Evolutionary conservation across 2,797 vertebrate species (phyloP).

Genomic region (Falco cherrug): DNA sequence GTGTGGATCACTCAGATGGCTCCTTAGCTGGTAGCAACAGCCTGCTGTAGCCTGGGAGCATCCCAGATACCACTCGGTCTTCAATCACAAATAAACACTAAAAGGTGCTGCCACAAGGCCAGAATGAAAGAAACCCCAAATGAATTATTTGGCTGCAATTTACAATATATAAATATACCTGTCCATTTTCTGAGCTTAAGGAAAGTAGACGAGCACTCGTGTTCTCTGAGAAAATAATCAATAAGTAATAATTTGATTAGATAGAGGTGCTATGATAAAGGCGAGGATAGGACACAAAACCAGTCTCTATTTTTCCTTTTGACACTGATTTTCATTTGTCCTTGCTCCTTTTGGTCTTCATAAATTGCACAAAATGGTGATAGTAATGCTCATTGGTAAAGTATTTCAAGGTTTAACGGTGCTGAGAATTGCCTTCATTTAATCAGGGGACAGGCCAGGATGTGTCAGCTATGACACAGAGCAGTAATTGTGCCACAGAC

Average conservation of each 20-base stretch:
- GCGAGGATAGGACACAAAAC: background rate
- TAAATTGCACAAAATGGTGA: background rate
- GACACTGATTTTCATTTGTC: background rate
- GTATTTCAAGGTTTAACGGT: background rate
- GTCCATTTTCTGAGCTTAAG: background rate
- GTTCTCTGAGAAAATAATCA: background rate
- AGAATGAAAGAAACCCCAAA: background rate
- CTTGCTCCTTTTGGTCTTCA: conserved; percentile 28
- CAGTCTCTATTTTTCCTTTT: background rate
- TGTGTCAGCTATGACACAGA: background rate
- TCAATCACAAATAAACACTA: background rate
- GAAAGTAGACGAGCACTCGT: background rate
- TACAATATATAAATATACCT: background rate
- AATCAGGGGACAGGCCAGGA: background rate
- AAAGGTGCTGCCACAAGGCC: background rate
- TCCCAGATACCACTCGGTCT: background rate
- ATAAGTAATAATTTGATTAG: background rate
- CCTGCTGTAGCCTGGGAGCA: background rate
- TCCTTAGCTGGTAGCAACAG: background rate
- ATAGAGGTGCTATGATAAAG: background rate
- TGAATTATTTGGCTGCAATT: background rate
- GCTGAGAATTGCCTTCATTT: background rate
- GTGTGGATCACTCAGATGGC: background rate
- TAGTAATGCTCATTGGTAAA: background rate
- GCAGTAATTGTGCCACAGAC: background rate